Conservation (phyloP, 2,113 vertebrate species). For the Columbina picui region DNA sequence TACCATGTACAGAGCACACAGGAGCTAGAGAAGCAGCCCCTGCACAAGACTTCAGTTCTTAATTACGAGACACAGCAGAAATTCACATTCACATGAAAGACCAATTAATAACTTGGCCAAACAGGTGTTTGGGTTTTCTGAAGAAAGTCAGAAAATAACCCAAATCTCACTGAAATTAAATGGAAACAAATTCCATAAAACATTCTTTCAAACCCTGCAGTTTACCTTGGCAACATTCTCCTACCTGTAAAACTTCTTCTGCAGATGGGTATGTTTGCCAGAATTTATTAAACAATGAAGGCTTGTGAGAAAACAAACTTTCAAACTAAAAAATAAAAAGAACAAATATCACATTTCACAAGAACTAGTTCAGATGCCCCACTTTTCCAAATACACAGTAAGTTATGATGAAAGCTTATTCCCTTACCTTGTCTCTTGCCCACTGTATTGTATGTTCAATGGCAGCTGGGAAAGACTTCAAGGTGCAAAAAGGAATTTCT, state of each 20-base stretch:
- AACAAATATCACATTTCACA: not conserved
- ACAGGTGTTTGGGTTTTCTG: not conserved
- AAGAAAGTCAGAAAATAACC: not conserved
- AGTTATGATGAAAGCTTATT: not conserved
- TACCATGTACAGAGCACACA: not conserved
- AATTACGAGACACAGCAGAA: not conserved
- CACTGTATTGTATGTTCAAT: conserved; percentile 99
- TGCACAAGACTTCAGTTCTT: not conserved
- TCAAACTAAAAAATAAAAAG: conserved; percentile 88
- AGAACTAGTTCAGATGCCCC: not conserved
- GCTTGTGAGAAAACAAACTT: conserved; percentile 93
- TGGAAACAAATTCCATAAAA: not conserved
- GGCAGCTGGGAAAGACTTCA: conserved; percentile 97
- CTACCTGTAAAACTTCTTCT: conserved; percentile 90
- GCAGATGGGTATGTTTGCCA: conserved; percentile 89
- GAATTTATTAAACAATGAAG: conserved; percentile 94
- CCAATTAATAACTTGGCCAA: not conserved
- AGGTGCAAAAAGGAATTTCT: conserved; percentile 98
- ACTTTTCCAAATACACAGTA: not conserved
- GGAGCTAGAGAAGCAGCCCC: not conserved
- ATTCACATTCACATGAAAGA: not conserved
- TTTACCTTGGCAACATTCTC: not conserved
- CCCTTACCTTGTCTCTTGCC: conserved; percentile 95
- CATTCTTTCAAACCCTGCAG: not conserved
- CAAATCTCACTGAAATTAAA: not conserved